Percentiles rank a stretch among this genome's conserved stretches.
These are phyloP conservation scores for Pantelozetes paolii DNA, from an alignment of 2,888 invertebrate species.

Conservation along the genomic window DNA sequence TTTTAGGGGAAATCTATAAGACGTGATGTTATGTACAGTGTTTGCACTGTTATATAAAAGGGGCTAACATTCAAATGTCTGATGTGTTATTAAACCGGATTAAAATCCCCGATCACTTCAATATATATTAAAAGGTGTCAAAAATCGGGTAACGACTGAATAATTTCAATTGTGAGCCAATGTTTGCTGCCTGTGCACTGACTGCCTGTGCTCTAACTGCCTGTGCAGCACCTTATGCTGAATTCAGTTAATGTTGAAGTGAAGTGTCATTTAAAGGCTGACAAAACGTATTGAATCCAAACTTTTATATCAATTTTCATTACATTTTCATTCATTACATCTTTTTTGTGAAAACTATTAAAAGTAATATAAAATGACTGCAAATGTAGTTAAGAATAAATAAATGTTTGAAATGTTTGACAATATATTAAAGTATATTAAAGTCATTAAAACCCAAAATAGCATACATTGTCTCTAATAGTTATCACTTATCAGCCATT, in stretches of 20 bases:
- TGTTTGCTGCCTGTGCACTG: background rate
- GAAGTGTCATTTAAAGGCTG: constrained; percentile 21
- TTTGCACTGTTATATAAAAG: background rate
- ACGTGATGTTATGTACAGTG: background rate
- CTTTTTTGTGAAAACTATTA: constrained; percentile 12
- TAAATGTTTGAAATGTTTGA: background rate
- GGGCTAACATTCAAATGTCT: background rate
- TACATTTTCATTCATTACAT: constrained; percentile 9
- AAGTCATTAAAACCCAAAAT: background rate
- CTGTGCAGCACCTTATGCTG: background rate
- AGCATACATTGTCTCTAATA: background rate
- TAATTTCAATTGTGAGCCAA: background rate
- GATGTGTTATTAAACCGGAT: constrained; percentile 11
- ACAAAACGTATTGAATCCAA: background rate
- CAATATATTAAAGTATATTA: background rate
- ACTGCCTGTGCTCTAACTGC: background rate
- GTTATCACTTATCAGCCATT: background rate
- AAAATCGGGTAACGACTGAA: background rate
- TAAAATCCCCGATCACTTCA: background rate
- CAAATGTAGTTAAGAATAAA: background rate
- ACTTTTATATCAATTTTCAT: background rate
- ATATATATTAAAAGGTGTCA: background rate
- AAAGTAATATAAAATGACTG: background rate
- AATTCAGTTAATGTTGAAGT: background rate
- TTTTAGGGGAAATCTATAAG: background rate